Percentiles rank a stretch among this genome's conserved stretches.
Conservation (phyloP, 2,113 vertebrate species). For the Hippocampus barbouri region DNA sequence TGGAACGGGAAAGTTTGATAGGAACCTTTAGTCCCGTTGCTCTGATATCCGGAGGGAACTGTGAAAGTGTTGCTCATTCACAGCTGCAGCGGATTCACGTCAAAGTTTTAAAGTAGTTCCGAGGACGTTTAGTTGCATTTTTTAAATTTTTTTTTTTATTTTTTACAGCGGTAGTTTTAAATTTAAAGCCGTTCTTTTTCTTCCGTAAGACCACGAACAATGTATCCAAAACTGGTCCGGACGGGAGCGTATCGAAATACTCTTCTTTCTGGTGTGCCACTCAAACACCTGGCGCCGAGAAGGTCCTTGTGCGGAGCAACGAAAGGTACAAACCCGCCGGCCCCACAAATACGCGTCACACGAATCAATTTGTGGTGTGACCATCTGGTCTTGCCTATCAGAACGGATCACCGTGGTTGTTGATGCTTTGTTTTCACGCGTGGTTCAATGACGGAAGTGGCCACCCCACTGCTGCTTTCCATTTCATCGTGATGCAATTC, state of each 20-base stretch:
- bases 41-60: slow-evolving; percentile 26
- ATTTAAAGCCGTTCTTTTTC: neutral
- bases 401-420: no score
- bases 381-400: no score
- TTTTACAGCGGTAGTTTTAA: neutral
- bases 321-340: neutral
- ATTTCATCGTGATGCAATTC: no score
- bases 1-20: no score
- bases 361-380: no score
- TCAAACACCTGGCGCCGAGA: neutral
- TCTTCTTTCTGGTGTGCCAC: neutral
- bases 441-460: no score
- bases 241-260: neutral
- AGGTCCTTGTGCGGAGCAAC: slow-evolving; percentile 21
- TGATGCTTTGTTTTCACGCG: no score
- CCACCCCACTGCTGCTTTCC: no score
- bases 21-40: neutral
- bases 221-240: slow-evolving; percentile 28
- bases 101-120: no score
- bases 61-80: neutral
- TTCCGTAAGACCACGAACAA: slow-evolving; percentile 1
- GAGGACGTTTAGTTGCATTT: neutral
- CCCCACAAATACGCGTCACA: no score
- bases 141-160: no score
- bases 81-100: neutral